Percentiles rank a stretch among this genome's conserved stretches.
Conservation (phyloP, 1,140 invertebrate genomes). For the Plutomurus gul region DNA sequence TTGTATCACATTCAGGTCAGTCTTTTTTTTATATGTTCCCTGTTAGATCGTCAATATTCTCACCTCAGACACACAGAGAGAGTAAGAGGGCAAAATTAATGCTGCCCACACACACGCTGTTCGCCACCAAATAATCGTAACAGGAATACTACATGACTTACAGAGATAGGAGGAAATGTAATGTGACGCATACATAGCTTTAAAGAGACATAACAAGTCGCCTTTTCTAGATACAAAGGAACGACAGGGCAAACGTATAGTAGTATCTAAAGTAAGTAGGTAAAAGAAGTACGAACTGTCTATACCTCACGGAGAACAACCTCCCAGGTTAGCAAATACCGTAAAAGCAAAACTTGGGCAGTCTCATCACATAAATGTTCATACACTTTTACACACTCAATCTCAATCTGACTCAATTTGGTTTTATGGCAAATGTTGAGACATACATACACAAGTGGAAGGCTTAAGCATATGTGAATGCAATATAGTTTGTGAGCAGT, state of each 20-base stretch:
- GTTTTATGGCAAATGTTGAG: conserved; percentile 16
- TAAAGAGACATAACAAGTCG: too few relatives aligned
- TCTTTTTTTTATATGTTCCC: background rate
- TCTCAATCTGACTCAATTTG: conserved; percentile 26
- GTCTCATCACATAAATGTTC: conserved; percentile 29
- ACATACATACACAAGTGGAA: conserved; percentile 14
- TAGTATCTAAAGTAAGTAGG: background rate
- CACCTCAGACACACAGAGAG: too few relatives aligned
- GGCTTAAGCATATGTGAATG: background rate
- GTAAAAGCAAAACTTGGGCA: background rate
- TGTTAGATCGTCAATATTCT: background rate
- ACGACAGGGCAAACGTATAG: too few relatives aligned
- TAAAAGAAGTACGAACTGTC: background rate
- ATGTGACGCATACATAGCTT: too few relatives aligned
- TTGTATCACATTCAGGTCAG: conserved; percentile 76
- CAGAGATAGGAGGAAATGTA: too few relatives aligned
- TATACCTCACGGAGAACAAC: background rate
- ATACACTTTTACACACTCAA: conserved; percentile 29
- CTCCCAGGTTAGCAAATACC: background rate
- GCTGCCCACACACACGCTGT: too few relatives aligned
- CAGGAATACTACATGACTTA: too few relatives aligned
- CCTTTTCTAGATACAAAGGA: too few relatives aligned
- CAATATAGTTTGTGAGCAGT: too few relatives aligned
- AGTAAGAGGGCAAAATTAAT: too few relatives aligned
- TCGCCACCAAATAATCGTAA: too few relatives aligned